Percentiles rank a stretch among this genome's conserved stretches.
These are phyloP conservation scores for Pseudomyrmex flavicornis DNA, from an alignment of 1,140 invertebrate species.

Conservation along the genomic window DNA sequence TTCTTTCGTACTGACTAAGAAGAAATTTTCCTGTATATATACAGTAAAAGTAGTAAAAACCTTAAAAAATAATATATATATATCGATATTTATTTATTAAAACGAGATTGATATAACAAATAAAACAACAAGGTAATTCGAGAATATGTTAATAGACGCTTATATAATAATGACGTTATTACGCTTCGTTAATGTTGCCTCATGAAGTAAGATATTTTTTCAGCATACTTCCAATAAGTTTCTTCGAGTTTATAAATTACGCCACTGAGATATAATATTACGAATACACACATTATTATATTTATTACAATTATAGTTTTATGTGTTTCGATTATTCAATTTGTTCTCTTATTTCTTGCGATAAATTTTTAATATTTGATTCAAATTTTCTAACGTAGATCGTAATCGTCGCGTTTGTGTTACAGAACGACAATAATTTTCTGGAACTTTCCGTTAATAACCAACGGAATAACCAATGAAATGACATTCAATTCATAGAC, in stretches of 20 bases:
- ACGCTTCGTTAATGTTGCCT: constrained; percentile 2
- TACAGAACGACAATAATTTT: constrained; percentile 58
- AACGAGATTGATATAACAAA: constrained; percentile 2
- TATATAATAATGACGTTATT: constrained; percentile 14
- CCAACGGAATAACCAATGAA: constrained; percentile 15
- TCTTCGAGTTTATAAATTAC: constrained; percentile 9
- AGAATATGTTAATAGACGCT: neutral
- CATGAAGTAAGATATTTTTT: neutral
- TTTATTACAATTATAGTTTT: neutral
- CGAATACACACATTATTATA: neutral
- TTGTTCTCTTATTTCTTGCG: neutral
- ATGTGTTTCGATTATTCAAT: neutral
- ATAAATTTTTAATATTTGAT: neutral
- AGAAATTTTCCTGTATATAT: constrained; percentile 22
- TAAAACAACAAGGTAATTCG: constrained; percentile 16
- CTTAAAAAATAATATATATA: neutral
- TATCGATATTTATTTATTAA: constrained; percentile 33
- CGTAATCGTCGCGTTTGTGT: constrained; percentile 17
- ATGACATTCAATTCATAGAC: constrained; percentile 41
- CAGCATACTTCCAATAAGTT: neutral
- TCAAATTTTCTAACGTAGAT: constrained; percentile 7
- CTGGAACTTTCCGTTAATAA: constrained; percentile 8
- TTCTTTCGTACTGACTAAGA: neutral
- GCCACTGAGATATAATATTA: neutral
- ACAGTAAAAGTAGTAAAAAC: constrained; percentile 7